Evolutionary conservation across 2,888 invertebrate genomes (phyloP).

Genomic region (Pandemis heparana): DNA sequence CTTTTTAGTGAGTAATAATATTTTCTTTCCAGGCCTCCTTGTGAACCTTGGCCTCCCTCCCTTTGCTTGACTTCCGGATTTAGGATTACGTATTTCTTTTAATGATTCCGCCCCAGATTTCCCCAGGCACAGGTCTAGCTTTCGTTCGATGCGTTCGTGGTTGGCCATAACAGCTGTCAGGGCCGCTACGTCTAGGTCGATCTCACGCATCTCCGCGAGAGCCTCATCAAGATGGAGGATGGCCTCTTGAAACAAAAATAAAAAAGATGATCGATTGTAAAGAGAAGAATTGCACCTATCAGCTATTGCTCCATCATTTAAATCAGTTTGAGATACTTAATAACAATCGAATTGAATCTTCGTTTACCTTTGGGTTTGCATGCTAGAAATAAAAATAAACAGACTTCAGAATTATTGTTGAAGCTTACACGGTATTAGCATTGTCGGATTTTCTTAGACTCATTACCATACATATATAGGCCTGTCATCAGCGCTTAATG

Average conservation of each 20-base stretch:
- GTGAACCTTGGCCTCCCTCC: neutral
- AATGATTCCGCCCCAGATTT: neutral
- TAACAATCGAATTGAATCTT: neutral
- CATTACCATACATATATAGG: too few relatives aligned
- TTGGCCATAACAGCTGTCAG: neutral
- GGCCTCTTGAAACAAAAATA: neutral
- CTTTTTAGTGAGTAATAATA: neutral
- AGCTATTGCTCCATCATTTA: too few relatives aligned
- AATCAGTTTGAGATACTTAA: too few relatives aligned
- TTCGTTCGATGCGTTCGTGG: neutral
- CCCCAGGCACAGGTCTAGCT: neutral
- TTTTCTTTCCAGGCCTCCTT: neutral
- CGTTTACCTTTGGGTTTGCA: slow-evolving; percentile 9
- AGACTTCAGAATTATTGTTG: neutral
- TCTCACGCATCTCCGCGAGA: neutral
- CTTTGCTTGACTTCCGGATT: neutral
- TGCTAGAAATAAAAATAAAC: slow-evolving; percentile 4
- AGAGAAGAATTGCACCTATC: too few relatives aligned
- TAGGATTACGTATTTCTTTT: neutral
- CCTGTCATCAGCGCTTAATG: too few relatives aligned
- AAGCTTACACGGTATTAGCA: neutral
- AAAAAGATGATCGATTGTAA: too few relatives aligned
- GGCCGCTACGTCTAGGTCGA: neutral
- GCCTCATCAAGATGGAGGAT: too few relatives aligned
- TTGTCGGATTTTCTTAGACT: neutral